Evolutionary conservation across 2,113 vertebrate genomes (phyloP).

Genomic region (Ovis aries): DNA sequence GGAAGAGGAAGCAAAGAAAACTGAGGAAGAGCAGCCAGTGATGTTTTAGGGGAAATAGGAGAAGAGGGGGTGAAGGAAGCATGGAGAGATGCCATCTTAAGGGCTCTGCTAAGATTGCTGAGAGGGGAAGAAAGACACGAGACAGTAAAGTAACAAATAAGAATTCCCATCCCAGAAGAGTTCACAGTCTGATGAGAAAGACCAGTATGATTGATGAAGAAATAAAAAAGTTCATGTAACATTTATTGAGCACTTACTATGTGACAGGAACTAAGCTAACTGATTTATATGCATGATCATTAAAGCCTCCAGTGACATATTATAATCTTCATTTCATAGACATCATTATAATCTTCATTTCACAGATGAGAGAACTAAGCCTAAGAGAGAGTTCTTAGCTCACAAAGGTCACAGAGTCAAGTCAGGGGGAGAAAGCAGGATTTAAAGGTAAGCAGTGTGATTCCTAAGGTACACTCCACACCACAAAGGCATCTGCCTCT

Average conservation of each 20-base stretch:
- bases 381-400: not conserved
- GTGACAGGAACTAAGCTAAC: conserved; percentile 13
- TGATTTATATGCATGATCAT: conserved; percentile 8
- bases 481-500: not conserved
- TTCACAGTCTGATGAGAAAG: conserved; percentile 20
- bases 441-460: not conserved
- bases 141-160: not conserved
- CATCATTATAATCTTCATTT: conserved; percentile 18
- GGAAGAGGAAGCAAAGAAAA: not conserved
- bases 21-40: not conserved
- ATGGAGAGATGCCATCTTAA: not conserved
- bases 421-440: not conserved
- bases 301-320: not conserved
- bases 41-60: not conserved
- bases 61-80: not conserved
- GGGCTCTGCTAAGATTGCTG: not conserved
- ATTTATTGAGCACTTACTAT: conserved; percentile 56
- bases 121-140: not conserved
- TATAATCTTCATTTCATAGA: conserved; percentile 23
- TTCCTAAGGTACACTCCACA: not conserved
- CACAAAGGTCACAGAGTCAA: not conserved
- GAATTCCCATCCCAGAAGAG: not conserved
- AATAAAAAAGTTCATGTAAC: conserved; percentile 42
- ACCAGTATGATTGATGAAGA: not conserved
- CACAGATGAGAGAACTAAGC: not conserved